A percentile compares a stretch with the other conserved stretches of the same genome.
phyloP scores from a whole-genome alignment of 2,113 vertebrate genomes.

The Macrotis lagotis region DNA sequence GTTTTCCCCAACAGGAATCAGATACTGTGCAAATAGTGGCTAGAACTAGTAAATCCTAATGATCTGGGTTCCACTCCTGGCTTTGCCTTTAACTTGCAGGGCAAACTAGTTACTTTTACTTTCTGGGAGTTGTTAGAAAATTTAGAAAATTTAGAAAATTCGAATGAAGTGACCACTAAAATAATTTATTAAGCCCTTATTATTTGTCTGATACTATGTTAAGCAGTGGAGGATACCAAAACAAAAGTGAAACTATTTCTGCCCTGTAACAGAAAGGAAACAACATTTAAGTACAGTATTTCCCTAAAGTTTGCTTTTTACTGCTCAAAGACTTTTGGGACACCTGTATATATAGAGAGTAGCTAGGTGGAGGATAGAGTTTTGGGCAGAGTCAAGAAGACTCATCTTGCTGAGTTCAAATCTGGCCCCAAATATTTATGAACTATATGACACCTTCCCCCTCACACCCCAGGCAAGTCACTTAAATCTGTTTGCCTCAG shows the following conservation, averaged over 20 bases:
- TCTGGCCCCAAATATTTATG: background rate
- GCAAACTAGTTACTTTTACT: background rate
- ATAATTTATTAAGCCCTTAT: background rate
- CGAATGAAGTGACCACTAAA: background rate
- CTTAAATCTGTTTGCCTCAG: background rate
- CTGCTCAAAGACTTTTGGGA: background rate
- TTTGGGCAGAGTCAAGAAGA: background rate
- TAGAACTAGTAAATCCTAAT: too few relatives aligned
- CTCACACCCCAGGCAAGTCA: background rate
- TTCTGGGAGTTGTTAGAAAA: background rate
- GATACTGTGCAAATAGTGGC: too few relatives aligned
- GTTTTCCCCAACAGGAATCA: too few relatives aligned
- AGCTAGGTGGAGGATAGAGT: background rate
- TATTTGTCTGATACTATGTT: background rate
- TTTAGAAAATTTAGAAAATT: background rate
- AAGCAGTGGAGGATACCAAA: background rate
- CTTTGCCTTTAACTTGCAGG: too few relatives aligned
- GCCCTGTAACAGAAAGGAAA: background rate
- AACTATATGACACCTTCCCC: background rate
- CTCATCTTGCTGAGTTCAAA: background rate
- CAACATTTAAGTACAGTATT: background rate
- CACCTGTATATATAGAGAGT: background rate
- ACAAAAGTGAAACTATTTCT: background rate
- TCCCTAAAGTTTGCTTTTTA: background rate
- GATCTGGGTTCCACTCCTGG: too few relatives aligned